Conservation (phyloP, 2,113 vertebrate species). For the Synodontis membranacea region DNA sequence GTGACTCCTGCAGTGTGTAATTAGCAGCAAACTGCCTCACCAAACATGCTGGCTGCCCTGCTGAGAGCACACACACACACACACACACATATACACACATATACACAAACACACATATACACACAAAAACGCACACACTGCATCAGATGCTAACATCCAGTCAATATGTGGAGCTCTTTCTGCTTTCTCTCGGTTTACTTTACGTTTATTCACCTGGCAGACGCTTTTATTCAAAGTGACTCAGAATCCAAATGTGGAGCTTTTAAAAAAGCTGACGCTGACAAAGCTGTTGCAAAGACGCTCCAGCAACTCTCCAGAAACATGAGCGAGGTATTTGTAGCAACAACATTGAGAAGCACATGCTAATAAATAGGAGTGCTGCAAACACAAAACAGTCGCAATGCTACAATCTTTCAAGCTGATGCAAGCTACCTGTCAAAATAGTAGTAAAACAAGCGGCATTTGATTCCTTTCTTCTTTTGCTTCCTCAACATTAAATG, state of each 20-base stretch:
- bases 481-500: background rate
- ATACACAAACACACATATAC: conserved; percentile 20
- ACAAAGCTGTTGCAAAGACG: background rate
- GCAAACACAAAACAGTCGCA: background rate
- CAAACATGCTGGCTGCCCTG: conserved; percentile 67
- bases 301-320: background rate
- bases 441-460: background rate
- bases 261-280: background rate
- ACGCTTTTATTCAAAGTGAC: background rate
- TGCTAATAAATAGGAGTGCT: background rate
- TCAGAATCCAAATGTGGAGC: background rate
- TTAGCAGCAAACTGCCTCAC: conserved; percentile 76
- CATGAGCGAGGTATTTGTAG: background rate
- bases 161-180: background rate
- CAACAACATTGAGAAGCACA: background rate
- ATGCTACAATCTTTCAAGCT: background rate
- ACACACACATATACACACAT: too few relatives aligned
- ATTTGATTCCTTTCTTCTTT: background rate
- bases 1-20: conserved; percentile 76
- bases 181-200: background rate
- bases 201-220: background rate
- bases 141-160: background rate
- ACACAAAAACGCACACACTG: conserved; percentile 8
- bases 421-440: background rate
- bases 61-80: conserved; percentile 50